Evolutionary conservation across 2,888 invertebrate species (phyloP).

Genomic region (Portevinia maculata): DNA sequence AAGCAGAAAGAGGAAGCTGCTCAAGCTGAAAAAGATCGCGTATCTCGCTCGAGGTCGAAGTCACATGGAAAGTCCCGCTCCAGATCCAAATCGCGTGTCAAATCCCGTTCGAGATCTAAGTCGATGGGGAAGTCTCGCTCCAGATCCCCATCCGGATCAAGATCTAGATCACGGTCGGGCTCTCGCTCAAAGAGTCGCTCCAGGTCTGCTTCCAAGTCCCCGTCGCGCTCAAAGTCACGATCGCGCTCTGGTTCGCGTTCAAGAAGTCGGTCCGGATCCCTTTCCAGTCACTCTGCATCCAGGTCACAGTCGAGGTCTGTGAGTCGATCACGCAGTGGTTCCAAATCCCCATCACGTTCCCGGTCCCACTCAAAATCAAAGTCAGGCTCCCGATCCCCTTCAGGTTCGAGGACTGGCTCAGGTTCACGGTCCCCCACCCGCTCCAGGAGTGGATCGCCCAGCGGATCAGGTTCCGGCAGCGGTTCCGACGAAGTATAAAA

Average conservation of each 20-base stretch:
- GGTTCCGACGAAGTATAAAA: constrained; percentile 83
- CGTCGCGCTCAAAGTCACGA: constrained; percentile 79
- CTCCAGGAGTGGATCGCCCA: constrained; percentile 78
- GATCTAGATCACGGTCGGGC: constrained; percentile 78
- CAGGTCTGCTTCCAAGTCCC: constrained; percentile 75
- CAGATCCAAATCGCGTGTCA: constrained; percentile 73
- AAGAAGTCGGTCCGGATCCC: constrained; percentile 54
- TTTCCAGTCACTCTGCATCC: constrained; percentile 58
- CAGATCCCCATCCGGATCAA: constrained; percentile 75
- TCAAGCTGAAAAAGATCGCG: constrained; percentile 76
- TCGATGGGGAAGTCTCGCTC: constrained; percentile 79
- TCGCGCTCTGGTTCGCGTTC: constrained; percentile 77
- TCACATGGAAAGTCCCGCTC: constrained; percentile 78
- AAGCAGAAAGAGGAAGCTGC: constrained; percentile 54
- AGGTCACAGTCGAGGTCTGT: constrained; percentile 44
- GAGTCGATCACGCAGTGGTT: constrained; percentile 59
- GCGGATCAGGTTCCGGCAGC: constrained; percentile 80
- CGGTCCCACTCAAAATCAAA: constrained; percentile 72
- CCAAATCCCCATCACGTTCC: constrained; percentile 52
- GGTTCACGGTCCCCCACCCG: constrained; percentile 81
- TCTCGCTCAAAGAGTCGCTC: constrained; percentile 78
- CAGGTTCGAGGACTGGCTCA: constrained; percentile 79
- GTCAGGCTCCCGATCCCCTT: constrained; percentile 76
- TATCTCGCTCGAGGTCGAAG: constrained; percentile 76
- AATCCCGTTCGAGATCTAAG: constrained; percentile 78